Evolutionary conservation across 2,113 vertebrate genomes (phyloP), one percentile per base, ranked within the genome.

Genomic region (Sylvia atricapilla): DNA sequence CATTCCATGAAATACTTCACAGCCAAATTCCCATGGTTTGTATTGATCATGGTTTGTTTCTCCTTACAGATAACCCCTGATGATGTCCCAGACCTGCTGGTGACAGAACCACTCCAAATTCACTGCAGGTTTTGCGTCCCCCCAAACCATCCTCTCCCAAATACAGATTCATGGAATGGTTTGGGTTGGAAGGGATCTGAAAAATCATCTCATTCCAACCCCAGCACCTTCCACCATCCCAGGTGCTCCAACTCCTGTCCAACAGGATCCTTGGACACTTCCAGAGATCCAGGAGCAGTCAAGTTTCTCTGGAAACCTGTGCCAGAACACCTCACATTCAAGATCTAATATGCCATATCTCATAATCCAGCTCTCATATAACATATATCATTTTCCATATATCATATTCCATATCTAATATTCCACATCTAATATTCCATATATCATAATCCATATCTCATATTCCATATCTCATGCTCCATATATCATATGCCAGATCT

Each of bases 191-290:
- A 62, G 28, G n/a, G 16, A 63, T 0, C 33, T 47, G 20, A 11
- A 70, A 70, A 69, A 55, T 39, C n/a, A 17, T 7, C 39, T 73
- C 15, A 11, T 23, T 11, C 47, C 39, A 44, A 4, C 7, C 24
- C 35, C 31, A 67, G 7, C 27, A 15, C 3, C 7, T 78, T 0
- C 56, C 64, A n/a, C 56, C 1, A 0, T 13, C 20, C 56, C 75
- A 70, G 74, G 47, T 59, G 64, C 39, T 70, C 47, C 70, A 28
- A 56, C 7, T 3, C 28, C 19, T 9, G 25, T 15, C 28, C 74
- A 70, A 0, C 8, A 39, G 55, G 19, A n/a, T n/a, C 64, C 56
- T 41, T 20, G 74, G 74, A 17, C 64, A 70, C 27, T 53, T 53
- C 15, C 64, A 78, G 33, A 37, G 63, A 69, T 69, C n/a, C 50